phyloP scores from a whole-genome alignment of 2,888 invertebrate species.

The Andricus curvator region DNA sequence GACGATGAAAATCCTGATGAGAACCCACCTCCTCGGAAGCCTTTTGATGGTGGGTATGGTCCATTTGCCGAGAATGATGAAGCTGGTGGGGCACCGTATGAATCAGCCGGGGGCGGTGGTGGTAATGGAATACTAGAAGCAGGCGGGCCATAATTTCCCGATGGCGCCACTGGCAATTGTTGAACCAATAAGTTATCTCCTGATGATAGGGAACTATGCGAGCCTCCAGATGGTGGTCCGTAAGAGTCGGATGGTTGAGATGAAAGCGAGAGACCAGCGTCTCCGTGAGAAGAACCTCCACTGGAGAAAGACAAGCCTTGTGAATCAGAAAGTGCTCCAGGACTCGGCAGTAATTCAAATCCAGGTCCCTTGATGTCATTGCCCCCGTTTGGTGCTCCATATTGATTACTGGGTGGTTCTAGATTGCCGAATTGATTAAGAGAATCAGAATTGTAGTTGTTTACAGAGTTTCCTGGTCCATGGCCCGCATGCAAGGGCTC shows the following conservation, averaged over 20 bases:
- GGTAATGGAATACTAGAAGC: conserved; percentile 41
- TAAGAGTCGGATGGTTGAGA: conserved; percentile 48
- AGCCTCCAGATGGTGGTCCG: conserved; percentile 45
- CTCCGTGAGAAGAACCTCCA: conserved; percentile 43
- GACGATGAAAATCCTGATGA: conserved; percentile 45
- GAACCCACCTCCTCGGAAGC: conserved; percentile 78
- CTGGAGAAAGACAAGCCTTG: conserved; percentile 54
- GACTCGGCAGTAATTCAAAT: conserved; percentile 62
- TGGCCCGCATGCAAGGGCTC: conserved; percentile 72
- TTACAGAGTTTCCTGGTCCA: conserved; percentile 57
- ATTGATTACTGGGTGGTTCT: conserved; percentile 46
- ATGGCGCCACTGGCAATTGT: conserved; percentile 59
- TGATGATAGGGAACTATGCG: conserved; percentile 47
- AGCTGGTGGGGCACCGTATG: conserved; percentile 63
- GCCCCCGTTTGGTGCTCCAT: conserved; percentile 54
- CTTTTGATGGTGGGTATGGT: conserved; percentile 75
- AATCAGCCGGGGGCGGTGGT: conserved; percentile 46
- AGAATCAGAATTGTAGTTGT: conserved; percentile 53
- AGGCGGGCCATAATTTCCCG: conserved; percentile 58
- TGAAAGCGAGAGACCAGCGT: conserved; percentile 40
- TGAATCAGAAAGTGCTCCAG: conserved; percentile 53
- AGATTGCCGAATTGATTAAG: conserved; percentile 55
- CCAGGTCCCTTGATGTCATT: conserved; percentile 60
- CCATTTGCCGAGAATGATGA: conserved; percentile 73
- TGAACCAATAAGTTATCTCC: conserved; percentile 61